Base-by-base conservation (phyloP, 2,113 vertebrate genomes). In the Planiliza haematocheilus region DNA sequence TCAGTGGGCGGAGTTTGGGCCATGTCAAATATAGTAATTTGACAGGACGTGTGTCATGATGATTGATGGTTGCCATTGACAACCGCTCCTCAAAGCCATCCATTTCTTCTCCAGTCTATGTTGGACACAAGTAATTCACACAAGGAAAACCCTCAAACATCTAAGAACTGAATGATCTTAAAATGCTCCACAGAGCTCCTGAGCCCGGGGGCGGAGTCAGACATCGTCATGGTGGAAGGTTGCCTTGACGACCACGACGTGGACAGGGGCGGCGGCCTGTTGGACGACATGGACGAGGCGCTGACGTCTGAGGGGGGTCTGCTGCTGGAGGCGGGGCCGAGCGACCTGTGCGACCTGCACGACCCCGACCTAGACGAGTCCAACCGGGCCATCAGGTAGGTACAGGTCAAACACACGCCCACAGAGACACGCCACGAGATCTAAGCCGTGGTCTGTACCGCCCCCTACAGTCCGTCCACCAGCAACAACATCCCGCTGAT, bases 401-500 rank as follows among this genome's bases (percentile, higher is more conserved):
- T 36, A 7, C 37, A 13, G 16, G n/a, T 34, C 3, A 49, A 2
- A 41, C 4, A 61, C 16, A 48, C 1, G 53, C 18, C n/a, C 30
- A 21, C 7, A 43, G 5, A 46, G 9, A 17, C 2, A 30, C 20
- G 42, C 7, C 49, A 39, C 51, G 13, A 42, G 14, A 9, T 37
- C 49, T 72, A 11, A 76, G 20, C 8, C 77, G 12, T 72, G 34
- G 18, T 80, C 59, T 70, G 18, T 12, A 12, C 34, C 30, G 30
- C 30, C 38, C 71, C 56, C 59, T 71, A 11, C 82, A 91, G 94
- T 70, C 97, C 96, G 43, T 96, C 95, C 39, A 96, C 96, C 84
- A 99, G 97, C 90, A 99, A 97, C 94, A 99, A 99, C 86, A 99
- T 99, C 84, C 97, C 97, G 0, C 93, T 99, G 82, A 99, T 99